These are phyloP conservation scores for Molothrus aeneus DNA, from an alignment of 2,797 vertebrate genomes.

Conservation along the genomic window DNA sequence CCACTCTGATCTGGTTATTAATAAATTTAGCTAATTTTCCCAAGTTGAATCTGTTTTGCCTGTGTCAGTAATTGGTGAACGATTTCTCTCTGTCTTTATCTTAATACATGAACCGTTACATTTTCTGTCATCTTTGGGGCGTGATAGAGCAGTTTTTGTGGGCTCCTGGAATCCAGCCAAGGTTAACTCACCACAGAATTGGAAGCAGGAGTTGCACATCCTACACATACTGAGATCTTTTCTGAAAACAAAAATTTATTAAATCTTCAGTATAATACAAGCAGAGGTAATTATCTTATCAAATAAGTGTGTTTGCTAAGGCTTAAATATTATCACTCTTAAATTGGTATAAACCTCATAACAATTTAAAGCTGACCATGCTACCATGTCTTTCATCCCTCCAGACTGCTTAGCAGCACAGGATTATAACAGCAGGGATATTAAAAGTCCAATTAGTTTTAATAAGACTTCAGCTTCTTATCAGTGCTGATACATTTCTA, in stretches of 20 bases:
- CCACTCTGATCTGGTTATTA: neutral
- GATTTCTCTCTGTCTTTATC: neutral
- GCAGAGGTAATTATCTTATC: constrained; percentile 65
- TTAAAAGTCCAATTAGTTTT: constrained; percentile 21
- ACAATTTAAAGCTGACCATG: neutral
- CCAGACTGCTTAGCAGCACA: neutral
- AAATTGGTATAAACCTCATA: constrained; percentile 5
- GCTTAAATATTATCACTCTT: constrained; percentile 27
- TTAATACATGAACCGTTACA: neutral
- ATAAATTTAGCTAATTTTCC: neutral
- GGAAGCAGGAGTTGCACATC: neutral
- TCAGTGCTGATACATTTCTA: neutral
- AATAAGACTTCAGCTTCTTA: constrained; percentile 3
- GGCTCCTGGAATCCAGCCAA: neutral
- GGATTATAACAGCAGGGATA: constrained; percentile 24
- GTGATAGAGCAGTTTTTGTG: neutral
- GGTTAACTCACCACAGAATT: neutral
- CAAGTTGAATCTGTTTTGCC: neutral
- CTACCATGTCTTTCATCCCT: neutral
- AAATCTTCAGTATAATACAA: constrained; percentile 36
- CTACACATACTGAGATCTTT: constrained; percentile 6
- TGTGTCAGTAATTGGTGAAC: neutral
- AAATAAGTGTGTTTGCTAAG: constrained; percentile 19
- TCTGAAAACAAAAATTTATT: constrained; percentile 41
- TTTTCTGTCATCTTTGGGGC: neutral